phyloP scores from a whole-genome alignment of 2,888 invertebrate genomes.

The Micoletzkya japonica region DNA sequence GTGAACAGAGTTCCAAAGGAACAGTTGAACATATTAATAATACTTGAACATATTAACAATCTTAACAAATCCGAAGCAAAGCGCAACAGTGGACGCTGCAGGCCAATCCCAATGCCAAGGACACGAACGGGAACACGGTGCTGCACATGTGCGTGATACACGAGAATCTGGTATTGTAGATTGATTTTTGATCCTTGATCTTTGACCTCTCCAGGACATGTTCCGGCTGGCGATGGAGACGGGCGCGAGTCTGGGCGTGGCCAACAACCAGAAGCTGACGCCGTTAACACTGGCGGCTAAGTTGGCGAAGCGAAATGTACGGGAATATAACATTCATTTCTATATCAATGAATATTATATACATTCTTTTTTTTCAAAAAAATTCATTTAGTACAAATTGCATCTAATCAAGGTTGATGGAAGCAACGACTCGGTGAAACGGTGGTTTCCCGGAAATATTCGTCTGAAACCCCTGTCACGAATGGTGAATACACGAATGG shows the following conservation, averaged over 20 bases:
- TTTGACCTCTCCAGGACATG: constrained; percentile 72
- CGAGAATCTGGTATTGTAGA: constrained; percentile 75
- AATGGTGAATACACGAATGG: no score
- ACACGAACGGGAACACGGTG: constrained; percentile 94
- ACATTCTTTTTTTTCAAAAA: constrained; percentile 1
- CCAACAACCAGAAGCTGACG: constrained; percentile 84
- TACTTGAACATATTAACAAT: not conserved
- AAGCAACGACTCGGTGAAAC: no score
- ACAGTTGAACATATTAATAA: not conserved
- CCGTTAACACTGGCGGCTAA: constrained; percentile 91
- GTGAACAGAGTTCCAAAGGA: not conserved
- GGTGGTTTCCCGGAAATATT: no score
- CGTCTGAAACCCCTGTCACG: no score
- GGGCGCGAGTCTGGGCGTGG: constrained; percentile 83
- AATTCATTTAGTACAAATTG: not conserved
- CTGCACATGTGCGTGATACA: constrained; percentile 94
- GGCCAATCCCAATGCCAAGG: constrained; percentile 89
- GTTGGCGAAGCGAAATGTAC: constrained; percentile 80
- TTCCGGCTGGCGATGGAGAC: constrained; percentile 93
- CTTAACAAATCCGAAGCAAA: not conserved
- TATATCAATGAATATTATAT: not conserved
- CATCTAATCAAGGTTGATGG: no score
- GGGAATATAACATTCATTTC: not conserved
- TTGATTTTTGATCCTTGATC: not conserved
- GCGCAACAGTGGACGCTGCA: constrained; percentile 67